A percentile compares a stretch with the other conserved stretches of the same genome.
phyloP scores from a whole-genome alignment of 2,888 invertebrate genomes.

The Microctonus hyperodae region DNA sequence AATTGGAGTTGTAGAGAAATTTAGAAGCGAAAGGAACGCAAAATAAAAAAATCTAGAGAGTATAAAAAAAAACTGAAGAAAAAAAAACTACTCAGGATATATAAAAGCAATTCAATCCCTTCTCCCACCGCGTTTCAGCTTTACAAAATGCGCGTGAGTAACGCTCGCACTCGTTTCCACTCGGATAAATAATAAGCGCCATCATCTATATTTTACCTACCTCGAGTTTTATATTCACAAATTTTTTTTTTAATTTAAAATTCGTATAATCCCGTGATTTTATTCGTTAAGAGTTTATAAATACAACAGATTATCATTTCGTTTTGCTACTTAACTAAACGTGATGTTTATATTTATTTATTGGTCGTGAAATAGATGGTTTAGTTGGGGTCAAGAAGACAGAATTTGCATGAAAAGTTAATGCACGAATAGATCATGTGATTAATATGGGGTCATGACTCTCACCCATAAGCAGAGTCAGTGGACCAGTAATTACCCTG shows the following conservation, averaged over 20 bases:
- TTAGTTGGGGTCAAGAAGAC: neutral
- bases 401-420: neutral
- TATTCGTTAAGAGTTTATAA: too few species aligned
- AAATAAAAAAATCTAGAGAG: too few species aligned
- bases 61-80: too few species aligned
- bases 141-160: neutral
- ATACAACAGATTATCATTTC: too few species aligned
- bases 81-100: too few species aligned
- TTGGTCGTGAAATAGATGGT: neutral
- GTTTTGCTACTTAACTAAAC: too few species aligned
- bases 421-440: neutral
- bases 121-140: neutral
- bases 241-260: neutral
- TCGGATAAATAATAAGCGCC: conserved; percentile 40
- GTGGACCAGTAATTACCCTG: neutral
- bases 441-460: conserved; percentile 1
- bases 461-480: neutral
- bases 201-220: conserved; percentile 26
- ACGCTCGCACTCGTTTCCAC: conserved; percentile 34
- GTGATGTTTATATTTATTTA: neutral
- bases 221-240: neutral
- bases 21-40: neutral
- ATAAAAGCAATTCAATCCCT: neutral
- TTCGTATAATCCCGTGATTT: neutral
- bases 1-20: conserved; percentile 13